Base-by-base conservation (phyloP, 2,888 invertebrate species). In the Andrena camellia region DNA sequence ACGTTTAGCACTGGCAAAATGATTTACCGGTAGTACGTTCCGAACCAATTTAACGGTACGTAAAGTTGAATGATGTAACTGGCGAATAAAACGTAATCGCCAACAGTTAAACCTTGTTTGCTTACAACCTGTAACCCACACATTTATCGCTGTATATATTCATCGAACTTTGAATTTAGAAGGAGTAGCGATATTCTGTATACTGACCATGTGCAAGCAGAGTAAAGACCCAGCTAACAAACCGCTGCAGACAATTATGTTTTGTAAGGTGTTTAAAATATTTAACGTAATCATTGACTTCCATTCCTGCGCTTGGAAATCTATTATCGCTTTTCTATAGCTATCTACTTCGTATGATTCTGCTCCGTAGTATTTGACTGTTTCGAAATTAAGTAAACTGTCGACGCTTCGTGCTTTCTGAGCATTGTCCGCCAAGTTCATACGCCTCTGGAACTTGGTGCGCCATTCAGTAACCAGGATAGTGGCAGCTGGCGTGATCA, bases 351-450 rank as follows among this genome's bases (percentile, higher is more conserved):
- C 99, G 94, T 98, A 99, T 1, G 96, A 93, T 93, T 99, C 99
- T 0, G 98, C 99, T 5, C 98, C 98, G 93, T 99, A 99, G 94
- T 99, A 99, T 94, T 99, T 99, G 0, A 99, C 99, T 0, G 99
- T 99, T 95, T 99, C 99, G 94, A 98, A 99, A 95, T 99, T 99
- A 17, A 99, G 95, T 72, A 99, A 94, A 0, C 99, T 99, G 94
- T 99, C 99, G 0, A 99, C 99, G 73, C 98, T 98, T 80, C 97
- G 96, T 5, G 98, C 98, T 90, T 98, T 97, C 80, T 97, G 97
- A 52, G 97, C 98, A 94, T 99, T 99, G 93, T 99, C 99, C 0
- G 98, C 97, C 35, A 97, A 95, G 94, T 99, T 99, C 98, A 99
- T 99, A 5, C 97, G 96, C 48, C 99, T 95, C 88, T 99, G 97